Conservation (phyloP, 2,113 vertebrate species). For the Corydoras maculifer region DNA sequence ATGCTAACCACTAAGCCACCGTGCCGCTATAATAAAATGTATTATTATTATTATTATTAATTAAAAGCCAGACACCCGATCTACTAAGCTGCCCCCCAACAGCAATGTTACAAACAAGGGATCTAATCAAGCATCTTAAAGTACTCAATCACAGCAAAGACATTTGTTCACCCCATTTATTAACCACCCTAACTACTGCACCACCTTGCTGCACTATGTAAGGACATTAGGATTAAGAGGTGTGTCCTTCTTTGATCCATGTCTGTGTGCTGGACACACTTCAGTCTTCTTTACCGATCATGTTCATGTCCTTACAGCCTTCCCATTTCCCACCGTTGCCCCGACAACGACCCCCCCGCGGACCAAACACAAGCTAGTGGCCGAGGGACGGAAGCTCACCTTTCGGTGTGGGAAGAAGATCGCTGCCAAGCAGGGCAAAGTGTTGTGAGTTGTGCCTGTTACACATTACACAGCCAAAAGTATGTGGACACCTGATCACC, state of each 20-base stretch:
- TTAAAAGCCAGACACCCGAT: too few species aligned
- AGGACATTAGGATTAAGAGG: too few species aligned
- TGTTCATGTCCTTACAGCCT: slow-evolving; percentile 62
- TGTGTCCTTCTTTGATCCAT: too few species aligned
- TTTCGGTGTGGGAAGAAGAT: slow-evolving; percentile 94
- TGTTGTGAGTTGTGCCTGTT: slow-evolving; percentile 73
- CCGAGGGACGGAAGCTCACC: slow-evolving; percentile 86
- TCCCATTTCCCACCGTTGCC: slow-evolving; percentile 82
- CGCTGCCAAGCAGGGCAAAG: slow-evolving; percentile 89
- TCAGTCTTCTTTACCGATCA: slow-evolving; percentile 8
- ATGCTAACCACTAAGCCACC: too few species aligned
- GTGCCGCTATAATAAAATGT: too few species aligned
- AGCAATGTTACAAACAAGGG: not conserved
- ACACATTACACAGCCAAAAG: too few species aligned
- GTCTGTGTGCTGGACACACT: slow-evolving; percentile 10
- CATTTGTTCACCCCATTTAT: too few species aligned
- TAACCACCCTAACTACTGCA: too few species aligned
- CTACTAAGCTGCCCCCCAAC: too few species aligned
- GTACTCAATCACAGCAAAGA: not conserved
- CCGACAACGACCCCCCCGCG: slow-evolving; percentile 76
- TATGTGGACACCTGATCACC: too few species aligned
- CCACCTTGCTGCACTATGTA: too few species aligned
- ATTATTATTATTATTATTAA: too few species aligned
- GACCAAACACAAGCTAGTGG: slow-evolving; percentile 85
- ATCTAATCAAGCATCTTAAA: not conserved